A percentile compares a stretch with the other conserved stretches of the same genome.
These are phyloP conservation scores for Carassius gibelio DNA, from an alignment of 2,113 vertebrate species.

Conservation along the genomic window DNA sequence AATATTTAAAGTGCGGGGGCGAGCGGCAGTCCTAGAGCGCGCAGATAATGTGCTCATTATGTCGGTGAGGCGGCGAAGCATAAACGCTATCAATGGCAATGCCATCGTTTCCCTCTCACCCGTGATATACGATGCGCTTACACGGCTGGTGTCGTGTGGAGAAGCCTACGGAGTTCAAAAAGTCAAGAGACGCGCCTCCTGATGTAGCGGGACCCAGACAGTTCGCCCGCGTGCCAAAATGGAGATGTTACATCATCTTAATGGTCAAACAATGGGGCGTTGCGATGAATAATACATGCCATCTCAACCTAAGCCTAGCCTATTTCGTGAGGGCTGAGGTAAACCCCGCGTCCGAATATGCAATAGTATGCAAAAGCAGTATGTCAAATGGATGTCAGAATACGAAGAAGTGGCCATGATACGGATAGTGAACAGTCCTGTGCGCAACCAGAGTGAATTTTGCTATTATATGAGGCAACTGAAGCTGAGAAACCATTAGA, in stretches of 20 bases:
- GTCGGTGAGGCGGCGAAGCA: conserved; percentile 45
- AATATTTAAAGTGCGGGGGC: conserved; percentile 47
- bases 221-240: conserved; percentile 51
- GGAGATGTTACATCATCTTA: conserved; percentile 68
- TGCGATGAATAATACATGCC: conserved; percentile 74
- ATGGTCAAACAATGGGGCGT: conserved; percentile 71
- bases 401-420: conserved; percentile 2
- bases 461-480: conserved; percentile 17
- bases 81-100: conserved; percentile 48
- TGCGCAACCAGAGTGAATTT: neutral
- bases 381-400: conserved; percentile 11
- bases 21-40: neutral
- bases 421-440: neutral
- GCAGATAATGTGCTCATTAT: conserved; percentile 55
- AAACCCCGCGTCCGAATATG: conserved; percentile 27
- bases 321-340: conserved; percentile 66
- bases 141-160: conserved; percentile 53
- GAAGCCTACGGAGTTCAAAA: conserved; percentile 67
- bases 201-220: conserved; percentile 45
- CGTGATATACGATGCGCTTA: conserved; percentile 52
- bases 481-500: neutral
- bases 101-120: conserved; percentile 45
- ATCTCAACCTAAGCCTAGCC: conserved; percentile 70
- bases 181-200: conserved; percentile 67
- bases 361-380: conserved; percentile 27